Evolutionary conservation across 2,113 vertebrate species (phyloP), one percentile per base, ranked within the genome.

Genomic region (Ochotona curzoniae): DNA sequence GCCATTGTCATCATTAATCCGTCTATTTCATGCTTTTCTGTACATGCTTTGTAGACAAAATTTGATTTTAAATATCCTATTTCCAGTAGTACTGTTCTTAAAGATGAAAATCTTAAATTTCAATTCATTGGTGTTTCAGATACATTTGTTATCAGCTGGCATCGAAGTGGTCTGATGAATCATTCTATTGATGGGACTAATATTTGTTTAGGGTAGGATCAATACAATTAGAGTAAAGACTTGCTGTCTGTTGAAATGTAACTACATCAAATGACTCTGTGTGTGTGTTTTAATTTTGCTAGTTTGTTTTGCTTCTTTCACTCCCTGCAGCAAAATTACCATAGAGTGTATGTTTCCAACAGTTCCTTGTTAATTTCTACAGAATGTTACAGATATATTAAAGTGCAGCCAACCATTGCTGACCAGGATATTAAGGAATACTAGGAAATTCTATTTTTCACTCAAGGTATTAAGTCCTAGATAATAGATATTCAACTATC

Each of bases 401-500:
- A 71, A 80, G 15, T 47, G 11, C 38, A 80, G 20, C 18, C 64
- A 54, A 54, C 25, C 12, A 89, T 78, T 70, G 6, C 20, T 87
- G 32, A 30, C 18, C 20, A 74, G 15, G 18, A 69, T 54, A 82
- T 78, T 71, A 87, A 74, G 35, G n/a, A 78, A 61, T 28, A 23
- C 18, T n/a, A 63, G 6, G 79, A 92, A 69, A 7, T 87, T 67
- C 82, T 89, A 38, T 51, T 81, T 91, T 74, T 90, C 61, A 73
- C 75, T 83, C 71, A 66, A 63, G 38, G 25, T 23, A 51, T 28
- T 78, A 63, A 44, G 21, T 61, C 30, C 14, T 30, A 47, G 28
- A 61, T 30, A 85, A 69, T 69, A 38, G 21, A 20, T 71, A 26
- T 32, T 5, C 20, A 18, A 38, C 85, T 81, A 20, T 87, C 23